Evolutionary conservation across 1,140 invertebrate genomes (phyloP), one percentile per base, ranked within the genome.

Genomic region (Apis florea): DNA sequence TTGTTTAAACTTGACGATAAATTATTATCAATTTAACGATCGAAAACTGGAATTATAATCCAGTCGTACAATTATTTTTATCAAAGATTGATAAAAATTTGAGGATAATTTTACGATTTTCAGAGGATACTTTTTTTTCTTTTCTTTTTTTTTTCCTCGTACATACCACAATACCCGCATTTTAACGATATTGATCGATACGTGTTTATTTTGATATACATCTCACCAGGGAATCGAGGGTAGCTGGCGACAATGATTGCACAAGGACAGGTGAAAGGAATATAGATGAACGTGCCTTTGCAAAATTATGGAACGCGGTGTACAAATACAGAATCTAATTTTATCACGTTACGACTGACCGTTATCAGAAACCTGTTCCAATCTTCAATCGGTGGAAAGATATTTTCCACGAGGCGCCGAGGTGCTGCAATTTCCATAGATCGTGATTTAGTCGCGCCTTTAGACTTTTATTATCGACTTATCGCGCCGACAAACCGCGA

Each of bases 231-330:
- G 24, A 64, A 73, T 24, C 13, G n/a, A 61, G 70, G 40, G 56
- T 59, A 49, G 15, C 47, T 17, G 58, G 49, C 63, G 74, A 67
- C 74, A 76, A 67, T 75, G 63, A 67, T 67, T 58, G 63, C 74
- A 49, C 74, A 54, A 54, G 74, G 63, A 77, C 51, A 24, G 74
- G 63, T 77, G 74, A 77, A 77, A 77, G 74, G 74, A 77, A 56
- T 47, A 76, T 31, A 53, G 51, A 53, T 31, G 70, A 78, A 70
- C 54, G 53, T 66, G n/a, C 24, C 54, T 70, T 51, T 70, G 56
- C 24, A n/a, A 51, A 70, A 78, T 69, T 10, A 53, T 11, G 17
- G 9, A 26, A 68, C 53, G 21, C 40, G 26, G 31, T 17, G 8
- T 24, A 5, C 15, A 24, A 74, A 2, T 67, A 1, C 8, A 3